Percentiles rank a stretch among this genome's conserved stretches.
Evolutionary conservation across 2,888 invertebrate genomes (phyloP).

Genomic region (Digitonthophagus gazella): DNA sequence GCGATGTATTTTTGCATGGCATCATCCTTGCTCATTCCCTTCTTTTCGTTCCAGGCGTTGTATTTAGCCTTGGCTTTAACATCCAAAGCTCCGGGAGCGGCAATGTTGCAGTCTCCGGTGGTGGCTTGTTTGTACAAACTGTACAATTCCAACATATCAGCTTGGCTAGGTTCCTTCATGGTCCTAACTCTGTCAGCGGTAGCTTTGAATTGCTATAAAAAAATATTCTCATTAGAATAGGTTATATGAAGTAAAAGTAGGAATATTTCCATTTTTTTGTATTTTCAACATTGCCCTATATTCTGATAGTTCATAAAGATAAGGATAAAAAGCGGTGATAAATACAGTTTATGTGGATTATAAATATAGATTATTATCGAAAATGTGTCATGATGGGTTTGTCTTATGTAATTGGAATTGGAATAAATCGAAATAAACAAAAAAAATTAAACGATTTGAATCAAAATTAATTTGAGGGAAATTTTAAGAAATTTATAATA

Average conservation of each 20-base stretch:
- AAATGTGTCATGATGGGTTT: neutral
- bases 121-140: conserved; percentile 86
- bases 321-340: neutral
- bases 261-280: too few species aligned
- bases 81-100: conserved; percentile 85
- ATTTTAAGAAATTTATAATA: too few species aligned
- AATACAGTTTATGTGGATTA: neutral
- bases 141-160: conserved; percentile 83
- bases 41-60: conserved; percentile 84
- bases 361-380: neutral
- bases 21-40: conserved; percentile 71
- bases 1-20: conserved; percentile 81
- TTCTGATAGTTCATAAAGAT: neutral
- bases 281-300: too few species aligned
- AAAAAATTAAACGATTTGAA: too few species aligned
- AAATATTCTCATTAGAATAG: conserved; percentile 3
- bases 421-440: too few species aligned
- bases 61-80: conserved; percentile 95
- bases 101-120: conserved; percentile 86
- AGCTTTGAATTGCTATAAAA: conserved; percentile 67
- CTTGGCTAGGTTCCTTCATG: conserved; percentile 73
- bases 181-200: conserved; percentile 86
- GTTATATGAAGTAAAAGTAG: neutral
- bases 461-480: too few species aligned
- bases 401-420: neutral